A percentile compares a stretch with the other conserved stretches of the same genome.
These are phyloP conservation scores for Orthosia gracilis DNA, from an alignment of 2,888 invertebrate genomes.

Conservation along the genomic window DNA sequence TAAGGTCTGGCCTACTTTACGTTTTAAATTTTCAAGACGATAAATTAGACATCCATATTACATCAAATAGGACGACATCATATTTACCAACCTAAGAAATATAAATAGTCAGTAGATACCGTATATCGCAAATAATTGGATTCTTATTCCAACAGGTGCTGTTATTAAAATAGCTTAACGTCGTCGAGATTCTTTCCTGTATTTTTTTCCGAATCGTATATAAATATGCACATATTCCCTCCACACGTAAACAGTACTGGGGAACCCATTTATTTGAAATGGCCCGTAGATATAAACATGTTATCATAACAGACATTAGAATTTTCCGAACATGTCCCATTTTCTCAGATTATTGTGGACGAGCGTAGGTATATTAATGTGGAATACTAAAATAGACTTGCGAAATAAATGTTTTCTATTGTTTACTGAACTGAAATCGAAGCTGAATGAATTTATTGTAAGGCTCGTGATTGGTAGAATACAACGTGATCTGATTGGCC, in stretches of 20 bases:
- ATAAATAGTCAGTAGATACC: neutral
- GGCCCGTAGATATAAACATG: slow-evolving; percentile 53
- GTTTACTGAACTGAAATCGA: slow-evolving; percentile 1
- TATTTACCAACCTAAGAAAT: neutral
- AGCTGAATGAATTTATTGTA: neutral
- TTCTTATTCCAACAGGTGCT: slow-evolving; percentile 25
- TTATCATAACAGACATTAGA: slow-evolving; percentile 52
- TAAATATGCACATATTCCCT: slow-evolving; percentile 42
- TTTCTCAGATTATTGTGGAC: slow-evolving; percentile 11
- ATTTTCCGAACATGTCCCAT: slow-evolving; percentile 36
- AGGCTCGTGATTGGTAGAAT: neutral
- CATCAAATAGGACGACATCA: neutral
- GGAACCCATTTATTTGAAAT: slow-evolving; percentile 57
- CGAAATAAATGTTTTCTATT: neutral
- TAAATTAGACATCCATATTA: neutral
- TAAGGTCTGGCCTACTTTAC: neutral
- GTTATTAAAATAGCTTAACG: slow-evolving; percentile 30
- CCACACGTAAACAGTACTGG: slow-evolving; percentile 37
- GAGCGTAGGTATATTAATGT: slow-evolving; percentile 17
- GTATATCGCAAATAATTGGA: slow-evolving; percentile 12
- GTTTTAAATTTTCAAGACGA: no score
- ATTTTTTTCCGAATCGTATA: slow-evolving; percentile 32
- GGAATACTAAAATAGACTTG: slow-evolving; percentile 5
- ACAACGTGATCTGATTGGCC: neutral
- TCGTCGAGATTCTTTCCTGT: slow-evolving; percentile 22